phyloP scores from a whole-genome alignment of 2,888 invertebrate species.

The Epirrhoe alternata region DNA sequence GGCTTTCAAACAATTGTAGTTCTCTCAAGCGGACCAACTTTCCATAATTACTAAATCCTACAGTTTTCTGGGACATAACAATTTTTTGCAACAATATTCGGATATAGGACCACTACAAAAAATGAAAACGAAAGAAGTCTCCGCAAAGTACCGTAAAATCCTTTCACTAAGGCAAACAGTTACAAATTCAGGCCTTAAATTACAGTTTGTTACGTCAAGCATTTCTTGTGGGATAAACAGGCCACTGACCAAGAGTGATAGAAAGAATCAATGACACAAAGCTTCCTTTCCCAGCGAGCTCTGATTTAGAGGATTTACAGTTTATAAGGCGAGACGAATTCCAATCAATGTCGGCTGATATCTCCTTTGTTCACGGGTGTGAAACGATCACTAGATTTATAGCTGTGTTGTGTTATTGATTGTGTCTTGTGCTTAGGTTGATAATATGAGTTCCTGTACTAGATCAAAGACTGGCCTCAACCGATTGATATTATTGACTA shows the following conservation, averaged over 20 bases:
- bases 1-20: constrained; percentile 6
- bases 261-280: background rate
- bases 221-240: background rate
- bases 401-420: constrained; percentile 32
- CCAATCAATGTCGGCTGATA: constrained; percentile 60
- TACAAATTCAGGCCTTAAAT: background rate
- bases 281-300: constrained; percentile 59
- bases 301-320: constrained; percentile 66
- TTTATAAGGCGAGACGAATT: constrained; percentile 66
- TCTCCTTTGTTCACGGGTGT: constrained; percentile 50
- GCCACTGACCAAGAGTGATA: background rate
- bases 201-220: background rate
- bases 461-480: no score
- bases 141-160: background rate
- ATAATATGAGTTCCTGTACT: constrained; percentile 8
- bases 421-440: constrained; percentile 19
- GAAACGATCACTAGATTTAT: constrained; percentile 44
- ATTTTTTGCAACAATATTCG: constrained; percentile 21
- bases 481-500: no score
- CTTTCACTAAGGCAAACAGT: background rate
- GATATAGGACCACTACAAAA: constrained; percentile 14
- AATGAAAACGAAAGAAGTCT: background rate
- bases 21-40: background rate
- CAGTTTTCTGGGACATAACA: constrained; percentile 19
- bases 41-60: background rate